phyloP scores from a whole-genome alignment of 2,113 vertebrate species.

The Atractosteus spatula region DNA sequence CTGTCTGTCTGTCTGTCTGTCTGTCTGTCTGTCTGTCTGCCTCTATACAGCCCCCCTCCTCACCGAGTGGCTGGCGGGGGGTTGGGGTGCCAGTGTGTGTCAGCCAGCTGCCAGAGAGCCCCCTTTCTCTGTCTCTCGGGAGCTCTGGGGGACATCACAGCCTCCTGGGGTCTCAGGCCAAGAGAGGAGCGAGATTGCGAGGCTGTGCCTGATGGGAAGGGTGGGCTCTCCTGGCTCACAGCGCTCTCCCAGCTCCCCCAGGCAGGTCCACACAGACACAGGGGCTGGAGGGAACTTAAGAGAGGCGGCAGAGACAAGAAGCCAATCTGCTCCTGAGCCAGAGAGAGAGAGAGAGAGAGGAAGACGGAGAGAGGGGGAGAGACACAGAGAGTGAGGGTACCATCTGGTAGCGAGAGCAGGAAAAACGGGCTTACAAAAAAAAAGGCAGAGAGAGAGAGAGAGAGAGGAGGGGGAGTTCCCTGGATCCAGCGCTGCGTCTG shows the following conservation, averaged over 20 bases:
- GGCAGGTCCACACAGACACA: slow-evolving; percentile 48
- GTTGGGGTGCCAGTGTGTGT: neutral
- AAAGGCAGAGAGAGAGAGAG: slow-evolving; percentile 30
- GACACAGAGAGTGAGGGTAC: slow-evolving; percentile 14
- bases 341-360: slow-evolving; percentile 37
- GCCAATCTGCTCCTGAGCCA: slow-evolving; percentile 24
- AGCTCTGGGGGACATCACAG: too few species aligned
- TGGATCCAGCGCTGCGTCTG: slow-evolving; percentile 27
- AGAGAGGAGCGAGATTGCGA: neutral
- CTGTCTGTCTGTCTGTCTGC: neutral
- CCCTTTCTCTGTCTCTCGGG: too few species aligned
- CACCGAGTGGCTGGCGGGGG: neutral
- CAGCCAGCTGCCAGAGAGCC: too few species aligned
- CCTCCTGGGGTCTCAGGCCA: too few species aligned
- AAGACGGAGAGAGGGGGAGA: slow-evolving; percentile 20
- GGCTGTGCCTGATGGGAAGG: neutral
- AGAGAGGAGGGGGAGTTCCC: slow-evolving; percentile 49
- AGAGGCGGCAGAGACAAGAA: slow-evolving; percentile 27
- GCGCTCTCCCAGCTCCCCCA: slow-evolving; percentile 17
- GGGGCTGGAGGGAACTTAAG: slow-evolving; percentile 29
- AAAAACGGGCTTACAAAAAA: slow-evolving; percentile 10
- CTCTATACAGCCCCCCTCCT: neutral
- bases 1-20: neutral
- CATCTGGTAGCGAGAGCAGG: neutral
- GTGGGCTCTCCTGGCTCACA: slow-evolving; percentile 9